Evolutionary conservation across 2,888 invertebrate species (phyloP), one percentile per base, ranked within the genome.

Genomic region (Rhynchonema sp.): DNA sequence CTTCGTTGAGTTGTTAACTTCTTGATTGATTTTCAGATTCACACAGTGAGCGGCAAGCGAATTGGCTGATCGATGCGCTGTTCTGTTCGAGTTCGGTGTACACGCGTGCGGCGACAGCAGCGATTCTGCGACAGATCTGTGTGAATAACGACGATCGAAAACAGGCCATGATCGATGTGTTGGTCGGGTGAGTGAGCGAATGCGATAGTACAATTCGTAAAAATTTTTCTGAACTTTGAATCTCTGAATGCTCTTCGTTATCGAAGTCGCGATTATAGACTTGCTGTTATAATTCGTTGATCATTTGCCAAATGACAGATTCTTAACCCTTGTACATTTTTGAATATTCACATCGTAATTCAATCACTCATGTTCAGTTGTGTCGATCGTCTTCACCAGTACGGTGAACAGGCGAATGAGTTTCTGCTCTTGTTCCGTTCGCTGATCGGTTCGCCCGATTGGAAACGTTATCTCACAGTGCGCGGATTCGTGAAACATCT

Each of bases 331-430:
- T n/a, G n/a, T n/a, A n/a, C n/a, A n/a, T n/a, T n/a, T n/a, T n/a
- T n/a, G n/a, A n/a, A n/a, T n/a, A n/a, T n/a, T n/a, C n/a, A n/a
- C n/a, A n/a, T n/a, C n/a, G n/a, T n/a, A n/a, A n/a, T n/a, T n/a
- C n/a, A n/a, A n/a, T n/a, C n/a, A n/a, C n/a, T n/a, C n/a, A n/a
- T n/a, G n/a, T 49, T 23, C 65, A 74, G 74, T 29, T 73, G 72
- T 62, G 77, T 94, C 62, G 84, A 86, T 52, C 85, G 89, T 72
- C 80, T 94, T 2, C 85, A 87, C 1, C 78, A 80, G 1, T 86
- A 88, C 1, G 92, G 92, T 0, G 92, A 94, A 75, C 86, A 86
- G 59, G 87, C 90, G 63, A 84, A 86, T 3, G 92, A 94, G 74
- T 96, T 87, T 73, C 78, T 94, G 62, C 81, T 83, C 23, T 79